Evolutionary conservation across 2,113 vertebrate genomes (phyloP), one percentile per base, ranked within the genome.

Genomic region (Cinclus mexicanus): DNA sequence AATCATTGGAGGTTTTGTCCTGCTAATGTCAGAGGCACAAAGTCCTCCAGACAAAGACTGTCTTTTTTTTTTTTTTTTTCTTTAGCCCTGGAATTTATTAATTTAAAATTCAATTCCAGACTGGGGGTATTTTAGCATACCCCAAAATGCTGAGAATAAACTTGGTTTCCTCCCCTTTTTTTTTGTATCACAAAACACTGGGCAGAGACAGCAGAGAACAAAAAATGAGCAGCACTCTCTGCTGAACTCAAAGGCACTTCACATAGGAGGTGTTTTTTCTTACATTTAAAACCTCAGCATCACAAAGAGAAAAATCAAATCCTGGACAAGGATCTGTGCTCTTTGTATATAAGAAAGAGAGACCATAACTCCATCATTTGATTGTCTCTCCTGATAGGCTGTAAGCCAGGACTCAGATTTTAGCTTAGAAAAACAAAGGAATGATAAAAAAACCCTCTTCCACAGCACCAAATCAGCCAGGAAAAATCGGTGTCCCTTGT

Each of bases 1-100:
- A 69, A 87, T 89, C 92, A 85, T 46, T 39, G 59, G 77, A 83
- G 59, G 67, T 93, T 95, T 95, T 96, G 95, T 95, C 74, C 91
- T 74, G 78, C 35, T 89, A 89, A 95, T 95, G 84, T 85, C 95
- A 90, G 2, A 71, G 81, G 89, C 93, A 85, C 78, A 89, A 65
- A 11, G 28, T 44, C 78, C 53, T 52, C 22, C 61, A 52, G 42
- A 95, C 46, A 91, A 85, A 85, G 17, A 37, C 84, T 65, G 46
- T 19, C 12, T 25, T 75, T 72, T 74, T 78, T 57, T 49, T 56
- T 72, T 42, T 37, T 37, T 33, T 49, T 39, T n/a, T 42, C 49
- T 63, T 57, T 14, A 93, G 60, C 50, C 16, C 12, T 55, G 68
- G 46, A 80, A 93, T 70, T 88, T 25, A 57, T 88, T 56, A 44